Evolutionary conservation across 2,888 invertebrate species (phyloP).

Genomic region (Orthosia cruda): DNA sequence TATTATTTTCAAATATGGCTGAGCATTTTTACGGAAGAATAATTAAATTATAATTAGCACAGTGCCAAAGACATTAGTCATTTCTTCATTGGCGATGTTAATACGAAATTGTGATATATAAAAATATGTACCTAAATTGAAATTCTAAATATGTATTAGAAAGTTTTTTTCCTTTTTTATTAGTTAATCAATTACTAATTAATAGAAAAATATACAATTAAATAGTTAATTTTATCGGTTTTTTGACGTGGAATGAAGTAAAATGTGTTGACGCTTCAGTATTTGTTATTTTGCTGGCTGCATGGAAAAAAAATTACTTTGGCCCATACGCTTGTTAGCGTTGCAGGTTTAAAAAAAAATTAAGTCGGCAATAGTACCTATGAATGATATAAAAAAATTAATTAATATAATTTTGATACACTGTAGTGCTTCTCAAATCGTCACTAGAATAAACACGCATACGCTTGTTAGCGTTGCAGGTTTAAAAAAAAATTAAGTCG

Average conservation of each 20-base stretch:
- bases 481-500: not conserved
- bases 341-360: not conserved
- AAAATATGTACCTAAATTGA: conserved; percentile 71
- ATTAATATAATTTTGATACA: not conserved
- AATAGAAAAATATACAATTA: conserved; percentile 61
- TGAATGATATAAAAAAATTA: not conserved
- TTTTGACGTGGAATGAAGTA: conserved; percentile 15
- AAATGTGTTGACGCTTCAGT: not conserved
- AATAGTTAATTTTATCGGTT: conserved; percentile 39
- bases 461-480: too few relatives aligned
- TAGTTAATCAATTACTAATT: conserved; percentile 46
- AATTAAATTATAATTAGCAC: conserved; percentile 44
- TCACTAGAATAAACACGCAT: not conserved
- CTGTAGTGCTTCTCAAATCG: not conserved
- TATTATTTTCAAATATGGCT: conserved; percentile 2
- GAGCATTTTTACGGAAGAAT: conserved; percentile 4
- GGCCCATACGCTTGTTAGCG: not conserved
- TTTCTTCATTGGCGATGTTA: conserved; percentile 65
- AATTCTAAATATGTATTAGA: conserved; percentile 55
- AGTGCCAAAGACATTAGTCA: conserved; percentile 73
- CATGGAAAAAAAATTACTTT: not conserved
- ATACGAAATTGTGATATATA: conserved; percentile 74
- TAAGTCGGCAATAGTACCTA: not conserved
- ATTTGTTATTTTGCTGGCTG: conserved; percentile 13
- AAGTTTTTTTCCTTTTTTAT: conserved; percentile 25